Conservation (phyloP, 2,888 invertebrate genomes). For the Corbicula japonica region DNA sequence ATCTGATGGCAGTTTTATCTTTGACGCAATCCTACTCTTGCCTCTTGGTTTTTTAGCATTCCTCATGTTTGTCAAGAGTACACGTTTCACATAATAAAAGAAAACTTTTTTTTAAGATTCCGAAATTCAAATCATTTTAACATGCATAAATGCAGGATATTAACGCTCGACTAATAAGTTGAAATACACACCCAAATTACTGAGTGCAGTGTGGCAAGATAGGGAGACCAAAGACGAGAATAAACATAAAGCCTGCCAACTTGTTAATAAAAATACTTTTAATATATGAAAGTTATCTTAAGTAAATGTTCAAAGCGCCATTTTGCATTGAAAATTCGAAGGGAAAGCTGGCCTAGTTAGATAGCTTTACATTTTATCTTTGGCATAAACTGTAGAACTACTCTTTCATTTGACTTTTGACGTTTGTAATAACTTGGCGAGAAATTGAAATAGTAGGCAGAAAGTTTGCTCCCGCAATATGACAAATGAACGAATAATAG, state of each 20-base stretch:
- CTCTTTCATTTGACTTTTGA: slow-evolving; percentile 29
- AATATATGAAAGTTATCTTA: slow-evolving; percentile 28
- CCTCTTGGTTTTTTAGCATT: slow-evolving; percentile 10
- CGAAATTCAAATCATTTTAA: too few species aligned
- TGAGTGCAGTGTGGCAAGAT: too few species aligned
- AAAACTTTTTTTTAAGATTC: too few species aligned
- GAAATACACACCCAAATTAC: too few species aligned
- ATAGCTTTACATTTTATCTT: slow-evolving; percentile 43
- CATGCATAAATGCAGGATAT: too few species aligned
- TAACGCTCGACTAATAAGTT: too few species aligned
- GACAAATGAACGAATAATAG: background rate
- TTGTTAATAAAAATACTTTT: slow-evolving; percentile 28
- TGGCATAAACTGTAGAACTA: slow-evolving; percentile 24
- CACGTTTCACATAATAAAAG: too few species aligned
- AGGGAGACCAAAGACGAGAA: slow-evolving; percentile 23
- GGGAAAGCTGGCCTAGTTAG: slow-evolving; percentile 33
- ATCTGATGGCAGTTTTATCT: slow-evolving; percentile 38
- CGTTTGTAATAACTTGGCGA: too few species aligned
- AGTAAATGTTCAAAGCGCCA: slow-evolving; percentile 43
- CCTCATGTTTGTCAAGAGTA: too few species aligned
- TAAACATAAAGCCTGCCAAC: slow-evolving; percentile 40
- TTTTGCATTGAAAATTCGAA: slow-evolving; percentile 35
- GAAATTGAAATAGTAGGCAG: too few species aligned
- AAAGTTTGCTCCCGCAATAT: too few species aligned
- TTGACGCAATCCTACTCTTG: slow-evolving; percentile 43